Conservation (phyloP, 2,888 invertebrate genomes). For the Tachystola acroxantha region DNA sequence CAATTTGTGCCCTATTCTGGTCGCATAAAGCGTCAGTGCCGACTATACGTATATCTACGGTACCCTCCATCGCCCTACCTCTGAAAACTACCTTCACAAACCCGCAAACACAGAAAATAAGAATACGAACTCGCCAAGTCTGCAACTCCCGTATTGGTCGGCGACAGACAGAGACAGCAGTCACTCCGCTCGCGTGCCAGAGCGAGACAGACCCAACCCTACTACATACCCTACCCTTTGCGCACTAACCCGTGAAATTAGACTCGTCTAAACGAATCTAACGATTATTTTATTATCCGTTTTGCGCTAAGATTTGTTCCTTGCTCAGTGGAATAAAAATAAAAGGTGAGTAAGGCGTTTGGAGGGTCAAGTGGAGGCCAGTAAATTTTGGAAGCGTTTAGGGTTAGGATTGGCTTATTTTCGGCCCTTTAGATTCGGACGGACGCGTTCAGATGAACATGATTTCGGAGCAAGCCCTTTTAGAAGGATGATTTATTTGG, state of each 20-base stretch:
- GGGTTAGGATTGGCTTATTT: slow-evolving; percentile 67
- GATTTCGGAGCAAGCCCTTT: neutral
- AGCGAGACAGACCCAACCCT: slow-evolving; percentile 48
- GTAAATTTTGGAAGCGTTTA: slow-evolving; percentile 66
- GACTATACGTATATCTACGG: no score
- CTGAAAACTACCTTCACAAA: slow-evolving; percentile 13
- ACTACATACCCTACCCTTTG: slow-evolving; percentile 59
- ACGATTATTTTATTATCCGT: slow-evolving; percentile 79
- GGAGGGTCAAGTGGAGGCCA: slow-evolving; percentile 64
- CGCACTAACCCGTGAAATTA: slow-evolving; percentile 75
- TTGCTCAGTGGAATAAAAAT: slow-evolving; percentile 79
- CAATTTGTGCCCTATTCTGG: no score
- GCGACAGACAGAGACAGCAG: slow-evolving; percentile 35
- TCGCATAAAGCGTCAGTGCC: no score
- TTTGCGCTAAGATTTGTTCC: slow-evolving; percentile 78
- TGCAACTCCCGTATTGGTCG: slow-evolving; percentile 54
- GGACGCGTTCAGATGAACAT: neutral
- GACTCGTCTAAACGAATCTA: slow-evolving; percentile 77
- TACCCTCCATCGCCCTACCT: no score
- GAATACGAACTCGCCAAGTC: slow-evolving; percentile 41
- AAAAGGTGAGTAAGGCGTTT: slow-evolving; percentile 74
- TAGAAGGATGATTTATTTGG: neutral
- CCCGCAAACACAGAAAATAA: slow-evolving; percentile 62
- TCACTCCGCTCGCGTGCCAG: slow-evolving; percentile 15
- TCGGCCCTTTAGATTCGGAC: slow-evolving; percentile 59